Evolutionary conservation across 2,888 invertebrate genomes (phyloP), one percentile per base, ranked within the genome.

Genomic region (Volucella inanis): DNA sequence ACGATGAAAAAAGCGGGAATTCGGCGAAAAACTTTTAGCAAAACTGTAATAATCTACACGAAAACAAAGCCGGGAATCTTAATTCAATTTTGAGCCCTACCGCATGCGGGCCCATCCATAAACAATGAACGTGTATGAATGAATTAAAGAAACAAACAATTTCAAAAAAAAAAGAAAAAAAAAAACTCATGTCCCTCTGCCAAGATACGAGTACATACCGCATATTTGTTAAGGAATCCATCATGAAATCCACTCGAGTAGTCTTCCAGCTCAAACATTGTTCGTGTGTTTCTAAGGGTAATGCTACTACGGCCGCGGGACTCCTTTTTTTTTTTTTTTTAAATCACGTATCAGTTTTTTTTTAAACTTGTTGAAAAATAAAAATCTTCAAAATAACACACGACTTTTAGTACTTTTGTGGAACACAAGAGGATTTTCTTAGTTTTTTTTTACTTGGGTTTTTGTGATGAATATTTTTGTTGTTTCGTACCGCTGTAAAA

Each of bases 191-290:
- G n/a, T n/a, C 41, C 31, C 39, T 54, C 39, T 14, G 22, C 45
- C 47, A 67, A 68, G 31, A 61, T 78, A 18, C 3, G 22, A 22
- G 31, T 31, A 94, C 95, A 95, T 93, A 95, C 95, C 93, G 94
- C 94, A 93, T 94, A 94, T 93, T 94, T 94, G 93, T 93, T 93
- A 89, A 93, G 91, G 92, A 94, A 93, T 92, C 94, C 94, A 93
- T 94, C 94, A 93, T 93, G 93, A 93, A 94, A 95, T 93, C 94
- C 93, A 91, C 93, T 92, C 89, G 94, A 94, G 93, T 94, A 95
- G 93, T 94, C 95, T 94, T 94, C 93, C 93, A 95, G 93, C 94
- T 95, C 94, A 93, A 94, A 94, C 94, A 94, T 95, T 93, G 93
- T 89, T 74, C 61, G 31, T 49, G 31, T 38, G 43, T 57, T 78